Evolutionary conservation across 2,797 vertebrate species (phyloP), one percentile per base, ranked within the genome.

Genomic region (Clarias pachynema): DNA sequence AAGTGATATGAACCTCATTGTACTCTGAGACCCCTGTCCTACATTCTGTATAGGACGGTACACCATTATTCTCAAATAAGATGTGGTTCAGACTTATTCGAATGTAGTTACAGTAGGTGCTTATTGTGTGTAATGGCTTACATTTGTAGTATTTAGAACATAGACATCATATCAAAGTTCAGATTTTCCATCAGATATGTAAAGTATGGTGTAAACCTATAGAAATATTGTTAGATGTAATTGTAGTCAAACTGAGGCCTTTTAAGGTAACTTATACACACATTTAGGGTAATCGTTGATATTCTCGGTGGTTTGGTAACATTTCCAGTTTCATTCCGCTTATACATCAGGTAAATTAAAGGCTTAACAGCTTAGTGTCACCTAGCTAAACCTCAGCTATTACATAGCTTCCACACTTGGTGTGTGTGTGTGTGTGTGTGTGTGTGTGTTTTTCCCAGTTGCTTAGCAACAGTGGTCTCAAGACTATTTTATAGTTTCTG

Each of bases 391-490:
- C 40, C 37, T 65, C 34, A 26, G 34, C 62, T 63, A 81, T 81
- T 29, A 81, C n/a, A 37, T 82, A 59, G 56, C 24, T 82, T 70
- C 31, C 53, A 82, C 59, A 70, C 31, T 57, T 59, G 65, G 26
- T 82, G 1, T 37, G 4, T 37, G 37, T 44, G 40, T 44, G 26
- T 82, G 1, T 37, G 4, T 37, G 37, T 44, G 40, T 44, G 10
- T 44, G 44, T 44, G 53, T 70, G 16, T 66, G 1, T 81, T 66
- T 49, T 37, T 79, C 24, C 26, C 63, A 15, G 80, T 82, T 69
- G 66, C 80, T 70, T 82, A 82, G 80, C 66, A 70, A 59, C 66
- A 70, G 53, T 20, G 53, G 15, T 37, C 44, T 82, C 53, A 69
- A 70, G 53, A 31, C 31, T 18, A 10, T 70, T 70, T 82, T 34